Base-by-base conservation (phyloP, 1,140 invertebrate species). In the Drosophila malerkotliana region DNA sequence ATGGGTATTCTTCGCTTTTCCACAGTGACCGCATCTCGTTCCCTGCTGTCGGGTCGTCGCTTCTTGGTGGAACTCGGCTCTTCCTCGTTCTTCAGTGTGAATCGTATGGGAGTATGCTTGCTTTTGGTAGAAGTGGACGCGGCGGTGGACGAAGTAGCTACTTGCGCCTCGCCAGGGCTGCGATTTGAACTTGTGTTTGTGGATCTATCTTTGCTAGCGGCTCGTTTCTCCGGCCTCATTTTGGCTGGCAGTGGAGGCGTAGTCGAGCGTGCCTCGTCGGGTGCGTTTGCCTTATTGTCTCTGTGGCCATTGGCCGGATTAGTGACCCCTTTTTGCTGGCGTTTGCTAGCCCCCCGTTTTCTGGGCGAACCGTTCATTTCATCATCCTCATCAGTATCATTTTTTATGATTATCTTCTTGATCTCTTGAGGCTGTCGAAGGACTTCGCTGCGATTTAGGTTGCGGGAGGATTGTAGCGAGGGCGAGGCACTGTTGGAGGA, bases 381-480 rank as follows among this genome's bases (percentile, higher is more conserved):
- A 12, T 88, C 69, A 37, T 87, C 84, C 6, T 90, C 77, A 78
- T 92, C 80, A 30, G 91, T 84, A 76, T 91, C 80, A 63, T 91
- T 82, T 32, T 90, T 90, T 4, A 91, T 79, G 15, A 91, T 79
- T 12, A 85, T 91, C 55, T 91, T 92, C 26, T 91, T 91, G 9
- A 91, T 57, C 45, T 91, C 87, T 59, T 90, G 92, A 18, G 76
- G 62, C 66, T 91, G 89, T 51, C 91, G 77, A 34, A 87, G 62
- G 3, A 79, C 67, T 54, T 91, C 85, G 47, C 32, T 89, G 15
- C 81, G 62, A 47, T 90, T 83, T 12, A 92, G 85, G 9, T 91
- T 79, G 12, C 76, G 68, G 15, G 71, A 63, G 8, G 52, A 47
- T 44, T 60, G 68, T 10, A 63, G 49, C 41, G 82, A 83, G 5